Base-by-base conservation (phyloP, 2,113 vertebrate species). In the Carassius gibelio region DNA sequence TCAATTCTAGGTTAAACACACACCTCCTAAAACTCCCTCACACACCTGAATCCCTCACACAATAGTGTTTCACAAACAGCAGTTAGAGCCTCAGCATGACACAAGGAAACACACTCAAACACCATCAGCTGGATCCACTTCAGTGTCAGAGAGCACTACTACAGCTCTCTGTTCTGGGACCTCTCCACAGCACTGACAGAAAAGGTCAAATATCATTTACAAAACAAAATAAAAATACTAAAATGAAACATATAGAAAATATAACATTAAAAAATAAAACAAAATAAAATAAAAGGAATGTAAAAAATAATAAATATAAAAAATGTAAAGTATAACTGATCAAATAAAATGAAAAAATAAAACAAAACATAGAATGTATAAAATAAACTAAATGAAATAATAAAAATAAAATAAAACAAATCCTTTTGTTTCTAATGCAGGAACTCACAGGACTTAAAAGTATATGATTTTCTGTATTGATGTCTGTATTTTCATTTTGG, bases 31-130 rank as follows among this genome's bases (percentile, higher is more conserved):
- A 3, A 48, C 45, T 11, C 45, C 11, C 45, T 11, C 45, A 11
- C 45, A 48, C 45, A 48, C 15, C 34, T 71, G 34, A 36, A 66
- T 30, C 30, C 30, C 30, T 30, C 30, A 30, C 34, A 71, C 36
- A 71, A 71, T 13, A 66, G 13, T 2, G 75, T 19, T 48, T 34
- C 15, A 75, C 5, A 75, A 45, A 48, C 45, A 48, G 45, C 45
- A 2, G 45, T 48, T 48, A 48, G 9, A 48, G 45, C 45, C 45
- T 48, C 45, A 48, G 45, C 7, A 9, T 62, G 68, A 81, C 34
- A 81, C 42, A 52, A 45, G 45, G 11, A 85, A 45, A 66, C 36
- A 30, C 66, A 75, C 71, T 68, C 42, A 77, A 42, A 64, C n/a
- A 9, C 14, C 34, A 79, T 48, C 45, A 48, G 45, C 45, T 48